Evolutionary conservation across 2,113 vertebrate species (phyloP).

Genomic region (Asarcornis scutulata): DNA sequence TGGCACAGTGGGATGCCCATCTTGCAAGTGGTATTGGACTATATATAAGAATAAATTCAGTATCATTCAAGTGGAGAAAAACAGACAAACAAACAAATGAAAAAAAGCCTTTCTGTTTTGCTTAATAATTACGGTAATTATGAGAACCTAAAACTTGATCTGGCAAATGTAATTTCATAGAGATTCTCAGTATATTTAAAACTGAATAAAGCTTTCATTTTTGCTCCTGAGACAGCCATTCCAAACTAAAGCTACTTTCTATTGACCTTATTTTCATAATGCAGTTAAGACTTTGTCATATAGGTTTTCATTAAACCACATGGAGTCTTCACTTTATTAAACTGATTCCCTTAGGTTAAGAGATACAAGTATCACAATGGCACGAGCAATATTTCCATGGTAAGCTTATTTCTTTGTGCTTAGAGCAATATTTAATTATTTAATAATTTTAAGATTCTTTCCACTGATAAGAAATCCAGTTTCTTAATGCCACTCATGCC

Average conservation of each 20-base stretch:
- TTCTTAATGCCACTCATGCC: background rate
- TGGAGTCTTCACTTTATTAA: background rate
- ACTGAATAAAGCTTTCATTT: background rate
- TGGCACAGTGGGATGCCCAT: background rate
- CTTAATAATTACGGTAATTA: background rate
- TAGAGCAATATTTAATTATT: background rate
- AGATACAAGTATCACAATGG: background rate
- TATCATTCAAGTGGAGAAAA: background rate
- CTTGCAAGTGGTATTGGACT: background rate
- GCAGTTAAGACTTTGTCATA: background rate
- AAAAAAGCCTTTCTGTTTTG: background rate
- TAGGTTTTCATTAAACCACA: background rate
- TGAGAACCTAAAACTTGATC: background rate
- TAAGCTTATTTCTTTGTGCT: background rate
- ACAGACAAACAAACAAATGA: no score
- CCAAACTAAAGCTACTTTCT: background rate
- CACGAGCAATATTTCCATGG: background rate
- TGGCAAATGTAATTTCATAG: background rate
- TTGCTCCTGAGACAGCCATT: background rate
- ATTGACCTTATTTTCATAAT: constrained; percentile 7
- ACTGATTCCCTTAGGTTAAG: background rate
- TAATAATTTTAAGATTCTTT: background rate
- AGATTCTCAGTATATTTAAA: background rate
- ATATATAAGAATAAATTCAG: background rate
- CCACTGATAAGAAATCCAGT: background rate